Percentiles rank a stretch among this genome's conserved stretches.
Evolutionary conservation across 2,113 vertebrate genomes (phyloP).

Genomic region (Laticauda colubrina): DNA sequence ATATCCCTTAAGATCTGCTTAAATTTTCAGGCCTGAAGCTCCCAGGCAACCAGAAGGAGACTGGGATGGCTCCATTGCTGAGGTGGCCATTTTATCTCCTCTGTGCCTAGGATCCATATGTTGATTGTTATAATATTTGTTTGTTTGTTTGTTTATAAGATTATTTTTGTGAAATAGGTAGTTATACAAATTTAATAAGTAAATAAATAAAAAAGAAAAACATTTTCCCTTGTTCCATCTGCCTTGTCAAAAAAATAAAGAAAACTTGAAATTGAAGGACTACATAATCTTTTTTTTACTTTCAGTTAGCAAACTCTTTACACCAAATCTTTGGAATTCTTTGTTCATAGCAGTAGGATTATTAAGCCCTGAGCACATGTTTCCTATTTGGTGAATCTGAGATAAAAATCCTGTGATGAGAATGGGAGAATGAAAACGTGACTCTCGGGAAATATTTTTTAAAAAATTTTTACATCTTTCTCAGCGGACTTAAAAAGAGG

Average conservation of each 20-base stretch:
- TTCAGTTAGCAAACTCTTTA: constrained; percentile 69
- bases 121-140: too few relatives aligned
- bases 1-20: not conserved
- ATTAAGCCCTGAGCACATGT: constrained; percentile 70
- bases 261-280: constrained; percentile 61
- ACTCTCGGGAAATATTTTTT: constrained; percentile 53
- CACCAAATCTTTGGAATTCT: constrained; percentile 60
- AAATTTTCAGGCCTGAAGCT: not conserved
- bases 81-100: not conserved
- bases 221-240: constrained; percentile 50
- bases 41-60: not conserved
- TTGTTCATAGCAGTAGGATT: constrained; percentile 58
- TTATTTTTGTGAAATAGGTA: not conserved
- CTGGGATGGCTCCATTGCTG: not conserved
- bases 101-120: not conserved
- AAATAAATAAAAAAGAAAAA: constrained; percentile 38
- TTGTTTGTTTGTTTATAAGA: too few relatives aligned
- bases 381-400: constrained; percentile 73
- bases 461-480: constrained; percentile 56
- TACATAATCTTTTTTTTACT: constrained; percentile 69
- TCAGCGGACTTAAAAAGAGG: constrained; percentile 58
- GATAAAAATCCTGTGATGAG: constrained; percentile 67
- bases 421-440: constrained; percentile 63
- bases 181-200: not conserved
- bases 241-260: constrained; percentile 69